These are phyloP conservation scores for Kradibia gibbosae DNA, from an alignment of 1,140 invertebrate species.

Conservation along the genomic window DNA sequence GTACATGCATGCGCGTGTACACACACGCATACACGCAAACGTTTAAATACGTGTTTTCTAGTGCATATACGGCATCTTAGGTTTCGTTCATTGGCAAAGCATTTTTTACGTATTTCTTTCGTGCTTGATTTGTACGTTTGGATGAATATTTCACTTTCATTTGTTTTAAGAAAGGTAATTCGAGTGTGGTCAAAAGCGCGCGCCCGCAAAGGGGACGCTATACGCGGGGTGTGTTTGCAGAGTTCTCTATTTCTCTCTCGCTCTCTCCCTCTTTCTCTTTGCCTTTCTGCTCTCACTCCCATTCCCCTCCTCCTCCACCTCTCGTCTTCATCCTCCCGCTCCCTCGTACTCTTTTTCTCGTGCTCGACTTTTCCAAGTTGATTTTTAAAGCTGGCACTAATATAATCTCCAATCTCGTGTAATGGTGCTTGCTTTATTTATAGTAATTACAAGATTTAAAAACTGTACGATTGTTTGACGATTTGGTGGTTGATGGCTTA, in stretches of 20 bases:
- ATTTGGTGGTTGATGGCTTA: neutral
- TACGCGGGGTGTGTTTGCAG: neutral
- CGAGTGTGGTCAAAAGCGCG: slow-evolving; percentile 15
- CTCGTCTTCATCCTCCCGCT: neutral
- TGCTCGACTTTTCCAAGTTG: neutral
- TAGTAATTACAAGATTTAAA: neutral
- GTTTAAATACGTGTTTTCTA: neutral
- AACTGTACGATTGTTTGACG: neutral
- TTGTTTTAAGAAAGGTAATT: neutral
- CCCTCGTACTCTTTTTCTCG: neutral
- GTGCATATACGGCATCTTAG: neutral
- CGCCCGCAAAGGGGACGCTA: slow-evolving; percentile 11
- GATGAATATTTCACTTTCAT: neutral
- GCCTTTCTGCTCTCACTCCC: neutral
- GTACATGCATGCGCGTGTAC: neutral
- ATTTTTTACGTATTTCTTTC: neutral
- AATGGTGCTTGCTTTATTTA: neutral
- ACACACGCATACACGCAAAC: neutral
- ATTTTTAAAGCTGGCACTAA: neutral
- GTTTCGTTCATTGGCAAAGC: neutral
- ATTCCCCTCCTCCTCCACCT: neutral
- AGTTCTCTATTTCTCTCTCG: neutral
- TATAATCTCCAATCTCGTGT: neutral
- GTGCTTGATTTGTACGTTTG: neutral
- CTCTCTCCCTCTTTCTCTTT: neutral